Evolutionary conservation across 2,888 invertebrate species (phyloP).

Genomic region (Sinopyrophorus schimmeli): DNA sequence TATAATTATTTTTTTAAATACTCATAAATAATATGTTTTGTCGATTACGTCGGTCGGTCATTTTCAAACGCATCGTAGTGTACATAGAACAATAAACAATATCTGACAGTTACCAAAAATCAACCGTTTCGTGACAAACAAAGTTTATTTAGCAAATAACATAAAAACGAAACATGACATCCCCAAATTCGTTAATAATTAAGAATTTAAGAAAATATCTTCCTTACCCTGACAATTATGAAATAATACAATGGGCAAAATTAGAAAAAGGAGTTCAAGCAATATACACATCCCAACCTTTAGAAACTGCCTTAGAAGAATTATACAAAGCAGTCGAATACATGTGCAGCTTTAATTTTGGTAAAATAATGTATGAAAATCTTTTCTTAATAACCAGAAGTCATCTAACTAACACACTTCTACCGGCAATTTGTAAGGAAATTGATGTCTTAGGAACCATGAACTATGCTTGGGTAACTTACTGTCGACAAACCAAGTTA

Average conservation of each 20-base stretch:
- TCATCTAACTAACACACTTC: slow-evolving; percentile 83
- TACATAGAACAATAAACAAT: too few species aligned
- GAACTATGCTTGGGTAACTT: slow-evolving; percentile 90
- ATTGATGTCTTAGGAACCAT: slow-evolving; percentile 87
- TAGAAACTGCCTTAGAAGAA: slow-evolving; percentile 79
- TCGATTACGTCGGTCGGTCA: too few species aligned
- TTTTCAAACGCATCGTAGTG: too few species aligned
- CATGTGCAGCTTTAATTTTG: slow-evolving; percentile 94
- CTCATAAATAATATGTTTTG: too few species aligned
- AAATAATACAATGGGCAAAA: slow-evolving; percentile 17
- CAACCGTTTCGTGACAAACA: too few species aligned
- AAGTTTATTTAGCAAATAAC: too few species aligned
- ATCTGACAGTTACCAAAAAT: too few species aligned
- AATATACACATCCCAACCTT: slow-evolving; percentile 29
- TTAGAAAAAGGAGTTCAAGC: slow-evolving; percentile 29
- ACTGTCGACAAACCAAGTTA: slow-evolving; percentile 95
- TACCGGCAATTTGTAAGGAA: slow-evolving; percentile 80
- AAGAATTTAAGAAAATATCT: slow-evolving; percentile 17
- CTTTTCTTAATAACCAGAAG: slow-evolving; percentile 79
- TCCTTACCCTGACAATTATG: slow-evolving; percentile 9
- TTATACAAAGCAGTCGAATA: slow-evolving; percentile 94
- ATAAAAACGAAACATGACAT: too few species aligned
- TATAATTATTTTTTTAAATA: too few species aligned
- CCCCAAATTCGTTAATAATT: slow-evolving; percentile 14
- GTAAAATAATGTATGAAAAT: slow-evolving; percentile 81